A percentile compares a stretch with the other conserved stretches of the same genome.
Conservation (phyloP, 2,797 vertebrate species). For the Echiichthys vipera region DNA sequence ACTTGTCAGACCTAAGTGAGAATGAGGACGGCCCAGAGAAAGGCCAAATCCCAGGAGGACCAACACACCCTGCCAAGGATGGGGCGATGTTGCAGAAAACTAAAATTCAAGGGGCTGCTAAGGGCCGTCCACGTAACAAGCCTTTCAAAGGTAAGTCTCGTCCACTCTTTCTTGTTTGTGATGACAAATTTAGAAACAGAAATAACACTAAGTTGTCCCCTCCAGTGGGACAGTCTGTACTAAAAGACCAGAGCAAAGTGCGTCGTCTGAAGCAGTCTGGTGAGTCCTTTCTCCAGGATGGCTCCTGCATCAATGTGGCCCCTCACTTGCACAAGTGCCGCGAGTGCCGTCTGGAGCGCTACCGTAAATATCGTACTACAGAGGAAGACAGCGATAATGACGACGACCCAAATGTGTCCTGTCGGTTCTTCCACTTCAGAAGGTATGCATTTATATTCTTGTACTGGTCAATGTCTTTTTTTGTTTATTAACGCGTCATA, state of each 20-base stretch:
- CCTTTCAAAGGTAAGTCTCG: slow-evolving; percentile 92
- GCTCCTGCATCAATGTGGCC: slow-evolving; percentile 98
- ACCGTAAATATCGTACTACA: slow-evolving; percentile 91
- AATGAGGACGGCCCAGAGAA: slow-evolving; percentile 92
- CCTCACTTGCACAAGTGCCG: slow-evolving; percentile 99
- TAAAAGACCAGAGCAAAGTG: slow-evolving; percentile 97
- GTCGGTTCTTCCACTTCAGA: slow-evolving; percentile 99
- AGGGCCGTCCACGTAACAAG: slow-evolving; percentile 93
- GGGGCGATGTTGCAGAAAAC: slow-evolving; percentile 88
- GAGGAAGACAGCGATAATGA: slow-evolving; percentile 97
- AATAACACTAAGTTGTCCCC: slow-evolving; percentile 37
- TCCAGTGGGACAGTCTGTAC: slow-evolving; percentile 95
- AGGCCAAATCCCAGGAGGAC: slow-evolving; percentile 86
- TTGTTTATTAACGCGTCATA: not conserved
- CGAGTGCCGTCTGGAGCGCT: slow-evolving; percentile 96
- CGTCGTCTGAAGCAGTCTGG: slow-evolving; percentile 97
- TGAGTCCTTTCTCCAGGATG: slow-evolving; percentile 98
- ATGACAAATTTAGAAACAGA: not conserved
- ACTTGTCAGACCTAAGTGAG: slow-evolving; percentile 97
- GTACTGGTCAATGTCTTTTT: not conserved
- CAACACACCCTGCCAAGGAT: slow-evolving; percentile 79
- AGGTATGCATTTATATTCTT: slow-evolving; percentile 80
- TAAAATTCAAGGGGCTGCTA: slow-evolving; percentile 89
- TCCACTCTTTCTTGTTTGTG: not conserved
- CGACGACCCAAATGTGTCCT: slow-evolving; percentile 97